Percentiles rank a stretch among this genome's conserved stretches.
These are phyloP conservation scores for Mactra quadrangularis DNA, from an alignment of 1,140 invertebrate species.

Conservation along the genomic window DNA sequence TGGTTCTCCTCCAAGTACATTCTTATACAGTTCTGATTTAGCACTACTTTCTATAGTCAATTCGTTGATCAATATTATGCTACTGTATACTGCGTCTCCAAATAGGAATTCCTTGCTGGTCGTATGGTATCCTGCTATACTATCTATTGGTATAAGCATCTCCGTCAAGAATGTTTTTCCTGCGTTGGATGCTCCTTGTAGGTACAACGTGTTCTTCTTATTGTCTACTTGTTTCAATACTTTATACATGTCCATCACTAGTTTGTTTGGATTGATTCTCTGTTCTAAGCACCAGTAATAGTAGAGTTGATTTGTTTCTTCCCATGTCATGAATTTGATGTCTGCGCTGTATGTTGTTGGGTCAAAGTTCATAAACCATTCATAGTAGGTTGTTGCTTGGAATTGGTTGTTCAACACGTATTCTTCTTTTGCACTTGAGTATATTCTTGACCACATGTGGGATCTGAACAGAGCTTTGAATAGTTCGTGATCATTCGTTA, in stretches of 20 bases:
- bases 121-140: background rate
- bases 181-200: slow-evolving; percentile 18
- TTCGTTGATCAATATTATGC: slow-evolving; percentile 20
- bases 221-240: background rate
- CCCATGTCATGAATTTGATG: background rate
- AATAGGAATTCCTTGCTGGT: slow-evolving; percentile 33
- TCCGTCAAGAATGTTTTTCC: slow-evolving; percentile 20
- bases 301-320: background rate
- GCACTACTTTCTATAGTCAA: background rate
- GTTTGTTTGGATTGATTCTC: background rate
- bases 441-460: too few relatives aligned
- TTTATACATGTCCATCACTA: background rate
- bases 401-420: background rate
- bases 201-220: slow-evolving; percentile 20
- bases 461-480: too few relatives aligned
- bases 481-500: too few relatives aligned
- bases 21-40: background rate
- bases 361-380: background rate
- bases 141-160: background rate
- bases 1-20: slow-evolving; percentile 22
- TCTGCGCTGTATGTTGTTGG: background rate
- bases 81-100: background rate
- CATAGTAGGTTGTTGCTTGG: background rate
- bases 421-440: too few relatives aligned
- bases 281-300: background rate